phyloP scores from a whole-genome alignment of 1,140 invertebrate species.

The Zaprionus inermis region DNA sequence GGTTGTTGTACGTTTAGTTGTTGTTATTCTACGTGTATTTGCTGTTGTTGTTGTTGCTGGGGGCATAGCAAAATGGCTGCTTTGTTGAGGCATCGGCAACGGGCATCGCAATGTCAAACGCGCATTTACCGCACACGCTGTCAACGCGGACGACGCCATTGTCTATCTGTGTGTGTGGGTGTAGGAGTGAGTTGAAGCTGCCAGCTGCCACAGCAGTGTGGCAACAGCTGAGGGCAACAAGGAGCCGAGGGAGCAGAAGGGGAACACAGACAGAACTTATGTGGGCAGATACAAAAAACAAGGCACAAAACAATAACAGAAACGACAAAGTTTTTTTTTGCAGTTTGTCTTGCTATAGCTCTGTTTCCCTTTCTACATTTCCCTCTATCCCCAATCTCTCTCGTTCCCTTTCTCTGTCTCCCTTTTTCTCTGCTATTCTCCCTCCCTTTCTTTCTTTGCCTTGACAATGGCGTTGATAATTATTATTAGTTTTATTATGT shows the following conservation, averaged over 20 bases:
- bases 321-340: conserved; percentile 38
- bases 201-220: conserved; percentile 38
- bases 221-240: conserved; percentile 29
- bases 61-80: conserved; percentile 62
- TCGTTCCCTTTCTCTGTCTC: background rate
- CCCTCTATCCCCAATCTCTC: background rate
- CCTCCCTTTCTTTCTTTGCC: conserved; percentile 36
- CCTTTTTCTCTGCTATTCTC: background rate
- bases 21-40: too few species aligned
- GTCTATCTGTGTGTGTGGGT: conserved; percentile 16
- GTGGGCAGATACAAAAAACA: conserved; percentile 31
- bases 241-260: background rate
- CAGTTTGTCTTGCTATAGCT: conserved; percentile 22
- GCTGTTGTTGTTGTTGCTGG: conserved; percentile 40
- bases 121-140: conserved; percentile 50
- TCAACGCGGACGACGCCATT: conserved; percentile 14
- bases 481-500: conserved; percentile 81
- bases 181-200: conserved; percentile 17
- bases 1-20: conserved; percentile 25
- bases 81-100: conserved; percentile 45
- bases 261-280: conserved; percentile 10
- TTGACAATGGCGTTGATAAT: conserved; percentile 79
- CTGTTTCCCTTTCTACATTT: conserved; percentile 25
- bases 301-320: conserved; percentile 47
- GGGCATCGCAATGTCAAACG: conserved; percentile 56